Base-by-base conservation (phyloP, 2,113 vertebrate genomes). In the Chionodraco myersi region DNA sequence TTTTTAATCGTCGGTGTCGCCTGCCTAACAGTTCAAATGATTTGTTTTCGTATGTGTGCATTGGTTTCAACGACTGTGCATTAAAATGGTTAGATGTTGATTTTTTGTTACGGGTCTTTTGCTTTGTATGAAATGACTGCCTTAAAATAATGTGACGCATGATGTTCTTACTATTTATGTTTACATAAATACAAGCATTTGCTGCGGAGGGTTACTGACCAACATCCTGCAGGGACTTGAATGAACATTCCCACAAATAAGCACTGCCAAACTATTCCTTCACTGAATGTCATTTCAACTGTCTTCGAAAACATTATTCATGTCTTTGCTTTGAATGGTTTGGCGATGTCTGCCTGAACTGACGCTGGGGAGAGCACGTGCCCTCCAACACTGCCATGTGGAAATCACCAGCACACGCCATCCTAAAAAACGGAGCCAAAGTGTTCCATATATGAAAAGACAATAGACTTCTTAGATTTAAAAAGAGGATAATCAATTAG, bases 41-140 rank as follows among this genome's bases (percentile, higher is more conserved):
- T 85, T 86, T 87, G 71, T 89, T 89, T 90, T 80, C 47, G 60
- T 69, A 72, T 88, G 77, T 90, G 73, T 93, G 82, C 86, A 83
- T 91, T 88, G 78, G 85, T 79, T 91, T 3, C 77, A 74, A 72
- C 84, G 90, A 77, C 77, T 89, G 88, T 91, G 83, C 89, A 93
- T 93, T 94, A 94, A 94, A 94, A 88, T 89, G 52, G 72, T 80
- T 91, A 90, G 82, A 86, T 89, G 87, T 90, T 85, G 80, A 77
- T 79, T 81, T 86, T 86, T 57, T 70, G 53, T 82, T 56, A 80
- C 10, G 80, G 73, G 69, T 91, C 79, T 89, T 84, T 85, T 89
- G 63, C 80, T 91, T 90, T 85, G 59, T 79, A 81, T 41, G 41
- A 84, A 66, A 64, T 73, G 47, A 80, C 64, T 69, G 54, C 76